These are phyloP conservation scores for Paratrypauchen microcephalus DNA, from an alignment of 2,797 vertebrate species.

Conservation along the genomic window DNA sequence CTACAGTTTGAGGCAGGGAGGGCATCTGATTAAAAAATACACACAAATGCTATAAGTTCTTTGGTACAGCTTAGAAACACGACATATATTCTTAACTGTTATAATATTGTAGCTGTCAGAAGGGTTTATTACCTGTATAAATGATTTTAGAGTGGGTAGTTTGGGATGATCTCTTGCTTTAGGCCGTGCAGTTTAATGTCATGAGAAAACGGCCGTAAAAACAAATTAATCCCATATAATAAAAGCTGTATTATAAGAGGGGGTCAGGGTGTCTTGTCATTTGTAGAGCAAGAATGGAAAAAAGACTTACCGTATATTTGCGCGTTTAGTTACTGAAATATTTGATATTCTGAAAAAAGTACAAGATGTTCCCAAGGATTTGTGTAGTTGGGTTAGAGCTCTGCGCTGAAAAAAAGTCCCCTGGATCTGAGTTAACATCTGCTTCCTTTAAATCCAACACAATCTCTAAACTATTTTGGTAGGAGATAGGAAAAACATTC, in stretches of 20 bases:
- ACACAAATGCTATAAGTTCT: background rate
- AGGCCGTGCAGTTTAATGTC: background rate
- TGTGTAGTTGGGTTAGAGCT: background rate
- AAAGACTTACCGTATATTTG: background rate
- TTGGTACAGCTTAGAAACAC: too few relatives aligned
- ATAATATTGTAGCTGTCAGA: background rate
- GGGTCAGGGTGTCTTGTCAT: background rate
- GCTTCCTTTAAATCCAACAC: constrained; percentile 2
- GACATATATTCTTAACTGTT: background rate
- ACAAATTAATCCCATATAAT: background rate
- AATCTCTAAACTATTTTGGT: background rate
- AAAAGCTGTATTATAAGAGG: background rate
- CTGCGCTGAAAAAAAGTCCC: background rate
- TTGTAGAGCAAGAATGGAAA: background rate
- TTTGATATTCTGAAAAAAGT: background rate
- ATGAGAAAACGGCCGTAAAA: background rate
- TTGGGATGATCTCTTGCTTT: background rate
- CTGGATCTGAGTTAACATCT: background rate
- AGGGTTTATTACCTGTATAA: background rate
- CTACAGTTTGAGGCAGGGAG: background rate
- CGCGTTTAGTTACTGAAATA: background rate
- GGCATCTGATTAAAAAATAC: background rate
- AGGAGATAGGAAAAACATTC: background rate
- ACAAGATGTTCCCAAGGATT: constrained; percentile 1
- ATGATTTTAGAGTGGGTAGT: background rate